These are phyloP conservation scores for Amphimallon solstitiale DNA, from an alignment of 2,888 invertebrate genomes.

Conservation along the genomic window DNA sequence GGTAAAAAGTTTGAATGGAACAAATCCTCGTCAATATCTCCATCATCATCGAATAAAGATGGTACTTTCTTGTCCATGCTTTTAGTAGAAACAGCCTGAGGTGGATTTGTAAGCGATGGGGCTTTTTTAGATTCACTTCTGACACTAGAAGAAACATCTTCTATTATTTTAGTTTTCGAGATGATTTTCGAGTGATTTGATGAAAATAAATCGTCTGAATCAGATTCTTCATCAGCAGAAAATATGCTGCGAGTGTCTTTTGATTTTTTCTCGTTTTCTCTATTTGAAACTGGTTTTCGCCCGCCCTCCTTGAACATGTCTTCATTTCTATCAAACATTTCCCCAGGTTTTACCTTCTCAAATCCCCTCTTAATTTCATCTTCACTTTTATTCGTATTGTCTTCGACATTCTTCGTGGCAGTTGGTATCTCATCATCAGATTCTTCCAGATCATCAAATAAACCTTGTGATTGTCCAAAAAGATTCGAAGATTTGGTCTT, in stretches of 20 bases:
- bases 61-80: not conserved
- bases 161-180: conserved; percentile 1
- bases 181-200: conserved; percentile 33
- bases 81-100: not conserved
- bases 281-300: not conserved
- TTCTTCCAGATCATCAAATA: conserved; percentile 33
- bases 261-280: not conserved
- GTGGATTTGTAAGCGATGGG: not conserved
- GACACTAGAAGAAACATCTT: not conserved
- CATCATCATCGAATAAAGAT: conserved; percentile 38
- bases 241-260: conserved; percentile 1
- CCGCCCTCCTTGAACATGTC: not conserved
- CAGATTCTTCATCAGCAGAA: conserved; percentile 33
- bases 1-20: conserved; percentile 14
- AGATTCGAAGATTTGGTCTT: conserved; percentile 51
- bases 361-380: not conserved
- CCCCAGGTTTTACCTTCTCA: not conserved
- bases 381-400: not conserved
- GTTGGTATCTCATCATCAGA: not conserved
- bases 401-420: not conserved
- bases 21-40: conserved; percentile 32
- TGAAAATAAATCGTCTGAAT: conserved; percentile 42
- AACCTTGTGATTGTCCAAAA: conserved; percentile 48
- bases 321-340: not conserved
- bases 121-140: not conserved